Percentiles rank a stretch among this genome's conserved stretches.
These are phyloP conservation scores for Trachelus tabidus DNA, from an alignment of 2,888 invertebrate genomes.

Conservation along the genomic window DNA sequence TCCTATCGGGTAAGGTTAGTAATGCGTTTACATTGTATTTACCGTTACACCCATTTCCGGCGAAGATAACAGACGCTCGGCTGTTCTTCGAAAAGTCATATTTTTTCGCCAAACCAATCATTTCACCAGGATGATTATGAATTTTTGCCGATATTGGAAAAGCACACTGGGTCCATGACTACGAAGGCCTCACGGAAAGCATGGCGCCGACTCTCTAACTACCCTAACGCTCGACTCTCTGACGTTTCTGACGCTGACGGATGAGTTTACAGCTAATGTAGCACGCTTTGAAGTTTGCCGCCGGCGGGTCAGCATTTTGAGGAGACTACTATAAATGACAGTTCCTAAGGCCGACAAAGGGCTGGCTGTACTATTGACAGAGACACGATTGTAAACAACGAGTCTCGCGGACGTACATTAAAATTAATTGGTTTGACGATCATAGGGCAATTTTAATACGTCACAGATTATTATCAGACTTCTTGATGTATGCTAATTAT, in stretches of 20 bases:
- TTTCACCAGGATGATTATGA: background rate
- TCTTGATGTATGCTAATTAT: background rate
- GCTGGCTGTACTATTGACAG: conserved; percentile 22
- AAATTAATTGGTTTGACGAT: conserved; percentile 21
- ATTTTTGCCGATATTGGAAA: background rate
- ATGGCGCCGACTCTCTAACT: conserved; percentile 45
- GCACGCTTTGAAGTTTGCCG: conserved; percentile 59
- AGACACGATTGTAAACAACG: conserved; percentile 33
- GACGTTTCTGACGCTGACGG: conserved; percentile 62
- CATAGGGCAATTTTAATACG: background rate
- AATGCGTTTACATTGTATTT: background rate
- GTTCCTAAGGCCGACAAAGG: conserved; percentile 29
- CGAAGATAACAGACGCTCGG: background rate
- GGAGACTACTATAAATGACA: conserved; percentile 29
- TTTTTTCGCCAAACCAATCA: background rate
- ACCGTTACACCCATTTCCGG: background rate
- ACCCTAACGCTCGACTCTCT: conserved; percentile 18
- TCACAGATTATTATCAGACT: background rate
- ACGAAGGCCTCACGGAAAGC: background rate
- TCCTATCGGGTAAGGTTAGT: background rate
- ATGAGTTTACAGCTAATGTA: conserved; percentile 64
- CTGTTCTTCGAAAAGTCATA: background rate
- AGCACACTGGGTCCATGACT: background rate
- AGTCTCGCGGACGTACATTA: conserved; percentile 18
- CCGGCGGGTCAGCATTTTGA: conserved; percentile 39